phyloP scores from a whole-genome alignment of 2,888 invertebrate species.

The Eristalis intricaria region DNA sequence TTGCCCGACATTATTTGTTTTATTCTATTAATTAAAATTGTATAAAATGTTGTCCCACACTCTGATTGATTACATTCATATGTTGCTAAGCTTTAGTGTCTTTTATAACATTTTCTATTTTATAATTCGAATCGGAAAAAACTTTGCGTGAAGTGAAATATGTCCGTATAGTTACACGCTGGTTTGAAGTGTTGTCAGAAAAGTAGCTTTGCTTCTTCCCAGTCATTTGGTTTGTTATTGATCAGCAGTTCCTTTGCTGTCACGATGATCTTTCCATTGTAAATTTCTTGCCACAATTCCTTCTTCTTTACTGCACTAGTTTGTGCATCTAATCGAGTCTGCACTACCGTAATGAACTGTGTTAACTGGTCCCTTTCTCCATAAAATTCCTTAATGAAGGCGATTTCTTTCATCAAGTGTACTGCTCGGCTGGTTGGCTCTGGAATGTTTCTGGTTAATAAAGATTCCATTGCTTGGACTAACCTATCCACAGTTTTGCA shows the following conservation, averaged over 20 bases:
- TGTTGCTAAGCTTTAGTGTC: not conserved
- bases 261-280: not conserved
- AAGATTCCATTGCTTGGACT: not conserved
- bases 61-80: not conserved
- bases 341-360: not conserved
- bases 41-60: not conserved
- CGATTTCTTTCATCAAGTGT: not conserved
- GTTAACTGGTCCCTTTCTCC: not conserved
- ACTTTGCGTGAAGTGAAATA: not conserved
- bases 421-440: not conserved
- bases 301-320: not conserved
- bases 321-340: not conserved
- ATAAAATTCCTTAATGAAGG: not conserved
- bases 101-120: not conserved
- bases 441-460: not conserved
- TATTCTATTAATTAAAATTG: not conserved
- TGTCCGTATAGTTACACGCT: too few relatives aligned
- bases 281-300: conserved; percentile 13
- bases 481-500: not conserved
- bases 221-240: not conserved
- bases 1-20: not conserved
- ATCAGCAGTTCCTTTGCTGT: not conserved
- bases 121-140: not conserved
- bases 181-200: too few relatives aligned
- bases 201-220: too few relatives aligned